A percentile compares a stretch with the other conserved stretches of the same genome.
phyloP scores from a whole-genome alignment of 2,888 invertebrate genomes.

The Micoletzkya japonica region DNA sequence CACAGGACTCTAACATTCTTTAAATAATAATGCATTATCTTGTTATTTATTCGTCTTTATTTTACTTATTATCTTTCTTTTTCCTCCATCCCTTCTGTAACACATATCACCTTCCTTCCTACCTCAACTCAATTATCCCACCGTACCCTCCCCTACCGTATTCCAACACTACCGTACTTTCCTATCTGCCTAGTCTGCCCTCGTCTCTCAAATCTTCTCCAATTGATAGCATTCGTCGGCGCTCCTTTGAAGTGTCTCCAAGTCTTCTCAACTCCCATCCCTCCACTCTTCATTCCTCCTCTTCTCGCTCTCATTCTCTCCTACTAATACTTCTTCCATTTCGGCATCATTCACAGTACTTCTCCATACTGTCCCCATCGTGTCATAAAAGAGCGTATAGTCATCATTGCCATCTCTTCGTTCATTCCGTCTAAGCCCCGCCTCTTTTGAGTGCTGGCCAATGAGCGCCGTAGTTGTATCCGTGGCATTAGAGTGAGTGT shows the following conservation, averaged over 20 bases:
- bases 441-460: slow-evolving; percentile 9
- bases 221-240: slow-evolving; percentile 13
- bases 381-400: no score
- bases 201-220: no score
- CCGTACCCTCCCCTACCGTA: slow-evolving; percentile 13
- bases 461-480: slow-evolving; percentile 14
- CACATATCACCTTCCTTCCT: neutral
- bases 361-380: no score
- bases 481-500: no score
- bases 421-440: slow-evolving; percentile 5
- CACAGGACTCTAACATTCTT: no score
- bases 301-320: neutral
- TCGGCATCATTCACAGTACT: no score
- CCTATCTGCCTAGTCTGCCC: no score
- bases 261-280: neutral
- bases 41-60: no score
- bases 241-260: slow-evolving; percentile 10
- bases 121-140: neutral
- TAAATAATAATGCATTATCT: no score
- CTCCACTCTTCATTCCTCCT: neutral
- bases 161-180: neutral
- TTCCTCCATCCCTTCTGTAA: slow-evolving; percentile 4
- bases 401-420: slow-evolving; percentile 4
- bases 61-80: neutral
- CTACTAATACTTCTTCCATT: no score